These are phyloP conservation scores for Ellobius talpinus DNA, from an alignment of 2,113 vertebrate species.

Conservation along the genomic window DNA sequence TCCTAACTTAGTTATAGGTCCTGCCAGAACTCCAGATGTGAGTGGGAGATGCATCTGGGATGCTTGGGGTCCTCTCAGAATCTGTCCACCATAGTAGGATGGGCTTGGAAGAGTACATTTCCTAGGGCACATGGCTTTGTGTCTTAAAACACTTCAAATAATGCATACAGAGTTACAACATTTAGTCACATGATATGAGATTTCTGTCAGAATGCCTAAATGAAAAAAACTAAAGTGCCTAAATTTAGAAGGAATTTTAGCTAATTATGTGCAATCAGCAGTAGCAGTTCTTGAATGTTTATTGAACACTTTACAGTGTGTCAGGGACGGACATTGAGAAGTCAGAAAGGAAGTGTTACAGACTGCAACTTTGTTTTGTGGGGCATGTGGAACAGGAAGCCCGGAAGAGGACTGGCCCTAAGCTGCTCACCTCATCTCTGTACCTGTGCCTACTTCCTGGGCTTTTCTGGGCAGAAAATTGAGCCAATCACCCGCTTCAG, in stretches of 20 bases:
- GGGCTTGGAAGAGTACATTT: not conserved
- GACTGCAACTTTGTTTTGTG: not conserved
- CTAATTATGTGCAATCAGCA: not conserved
- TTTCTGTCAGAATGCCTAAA: conserved; percentile 3
- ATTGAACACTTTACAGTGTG: not conserved
- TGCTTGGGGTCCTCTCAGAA: not conserved
- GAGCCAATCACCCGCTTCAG: not conserved
- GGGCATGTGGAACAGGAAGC: not conserved
- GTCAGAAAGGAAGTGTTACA: not conserved
- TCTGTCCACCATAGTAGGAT: not conserved
- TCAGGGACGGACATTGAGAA: not conserved
- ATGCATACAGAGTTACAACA: not conserved
- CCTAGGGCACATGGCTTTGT: not conserved
- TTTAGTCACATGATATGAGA: not conserved
- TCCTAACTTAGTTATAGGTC: not conserved
- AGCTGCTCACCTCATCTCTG: not conserved
- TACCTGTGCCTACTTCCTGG: not conserved
- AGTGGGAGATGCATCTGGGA: not conserved
- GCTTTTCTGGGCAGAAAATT: not conserved
- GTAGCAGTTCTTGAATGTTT: not conserved
- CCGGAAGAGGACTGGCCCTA: accelerated
- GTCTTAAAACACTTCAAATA: not conserved
- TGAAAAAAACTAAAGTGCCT: not conserved
- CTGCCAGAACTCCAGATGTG: not conserved
- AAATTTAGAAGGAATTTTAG: conserved; percentile 52